Conservation (phyloP, 2,888 invertebrate genomes). For the Trichogramma evanescens region DNA sequence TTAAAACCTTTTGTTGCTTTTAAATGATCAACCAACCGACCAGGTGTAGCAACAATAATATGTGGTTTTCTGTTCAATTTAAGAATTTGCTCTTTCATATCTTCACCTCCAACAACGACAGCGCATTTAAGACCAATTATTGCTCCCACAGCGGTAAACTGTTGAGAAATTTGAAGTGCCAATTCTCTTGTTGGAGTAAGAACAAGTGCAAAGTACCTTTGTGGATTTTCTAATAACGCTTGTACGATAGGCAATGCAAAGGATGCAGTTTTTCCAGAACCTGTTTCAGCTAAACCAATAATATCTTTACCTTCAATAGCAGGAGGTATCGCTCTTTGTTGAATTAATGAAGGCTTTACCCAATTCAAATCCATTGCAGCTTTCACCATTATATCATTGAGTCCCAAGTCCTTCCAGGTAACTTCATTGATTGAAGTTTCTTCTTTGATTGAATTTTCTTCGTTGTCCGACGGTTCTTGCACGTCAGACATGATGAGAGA, state of each 20-base stretch:
- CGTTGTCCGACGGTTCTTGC: no score
- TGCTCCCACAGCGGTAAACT: conserved; percentile 92
- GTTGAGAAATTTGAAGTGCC: conserved; percentile 97
- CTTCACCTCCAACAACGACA: conserved; percentile 97
- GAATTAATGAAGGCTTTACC: conserved; percentile 91
- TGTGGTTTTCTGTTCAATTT: conserved; percentile 93
- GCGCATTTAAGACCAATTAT: conserved; percentile 91
- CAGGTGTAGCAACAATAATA: conserved; percentile 94
- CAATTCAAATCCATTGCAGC: conserved; percentile 90
- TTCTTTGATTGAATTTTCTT: no score
- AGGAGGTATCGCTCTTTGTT: conserved; percentile 86
- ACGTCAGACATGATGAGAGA: no score
- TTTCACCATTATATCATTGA: conserved; percentile 85
- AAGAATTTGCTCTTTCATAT: conserved; percentile 91
- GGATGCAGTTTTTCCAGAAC: conserved; percentile 95
- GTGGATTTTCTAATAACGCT: conserved; percentile 80
- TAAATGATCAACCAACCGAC: conserved; percentile 89
- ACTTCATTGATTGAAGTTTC: conserved; percentile 23
- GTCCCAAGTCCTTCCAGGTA: conserved; percentile 67
- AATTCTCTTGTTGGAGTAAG: conserved; percentile 95
- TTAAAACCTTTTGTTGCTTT: conserved; percentile 98
- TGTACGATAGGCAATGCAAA: conserved; percentile 96
- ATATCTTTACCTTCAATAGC: conserved; percentile 82
- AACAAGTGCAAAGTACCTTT: conserved; percentile 86
- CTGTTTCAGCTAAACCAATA: conserved; percentile 74